Base-by-base conservation (phyloP, 2,888 invertebrate genomes). In the Ethmia dodecea region DNA sequence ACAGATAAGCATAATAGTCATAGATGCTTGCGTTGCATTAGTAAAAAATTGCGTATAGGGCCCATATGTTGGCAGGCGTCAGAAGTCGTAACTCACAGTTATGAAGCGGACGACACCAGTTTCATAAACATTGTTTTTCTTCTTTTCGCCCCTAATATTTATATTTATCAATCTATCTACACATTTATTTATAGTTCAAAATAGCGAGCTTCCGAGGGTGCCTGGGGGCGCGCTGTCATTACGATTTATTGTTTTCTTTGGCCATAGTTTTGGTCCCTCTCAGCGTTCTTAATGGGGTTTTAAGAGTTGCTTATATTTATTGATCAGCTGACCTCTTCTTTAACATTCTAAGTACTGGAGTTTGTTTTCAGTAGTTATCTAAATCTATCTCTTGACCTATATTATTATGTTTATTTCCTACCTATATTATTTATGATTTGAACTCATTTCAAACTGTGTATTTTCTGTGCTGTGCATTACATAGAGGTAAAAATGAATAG, bases 61-160 rank as follows among this genome's bases (percentile, higher is more conserved):
- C 60, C 78, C 86, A 83, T 78, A 71, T 86, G 86, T 53, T 46
- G 55, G 70, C 84, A 79, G 65, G 69, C 76, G 77, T 77, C 86
- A 86, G 86, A 86, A 86, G 86, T 84, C 77, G 80, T 86, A 80
- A 84, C 77, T 86, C 83, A 84, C 77, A 75, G 83, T 84, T 86
- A 86, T 86, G 86, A 86, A 69, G 80, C 83, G 76, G 76, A 72
- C 80, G 84, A 84, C 86, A 84, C 84, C 70, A 81, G 81, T 83
- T 86, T 81, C 83, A 86, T 84, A 86, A 86, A 86, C 86, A 84
- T 81, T 84, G 86, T 86, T 86, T 84, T 84, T 84, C 83, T 83
- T 79, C 74, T 65, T 83, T 83, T 83, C 81, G 81, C 80, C 84
- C 84, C 84, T 75, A 80, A 83, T 86, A 84, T 86, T 86, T 86